Evolutionary conservation across 2,113 vertebrate species (phyloP).

Genomic region (Ochotona princeps): DNA sequence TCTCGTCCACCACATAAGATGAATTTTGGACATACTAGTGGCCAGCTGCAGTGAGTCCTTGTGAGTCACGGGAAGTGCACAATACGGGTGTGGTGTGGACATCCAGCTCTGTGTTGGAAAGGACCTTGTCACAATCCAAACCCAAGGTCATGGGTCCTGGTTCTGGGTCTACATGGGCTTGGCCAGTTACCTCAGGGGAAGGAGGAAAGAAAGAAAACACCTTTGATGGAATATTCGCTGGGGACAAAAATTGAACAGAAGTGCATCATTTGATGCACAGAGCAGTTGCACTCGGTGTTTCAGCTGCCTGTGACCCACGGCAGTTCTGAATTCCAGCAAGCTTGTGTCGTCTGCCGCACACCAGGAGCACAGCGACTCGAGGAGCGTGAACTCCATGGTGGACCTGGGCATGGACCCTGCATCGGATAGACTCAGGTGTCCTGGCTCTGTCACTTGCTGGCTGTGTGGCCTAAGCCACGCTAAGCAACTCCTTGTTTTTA

Average conservation of each 20-base stretch:
- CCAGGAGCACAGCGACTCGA: background rate
- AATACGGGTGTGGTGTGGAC: background rate
- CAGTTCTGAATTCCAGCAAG: background rate
- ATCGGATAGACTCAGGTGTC: background rate
- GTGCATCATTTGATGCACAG: background rate
- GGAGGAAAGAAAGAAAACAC: background rate
- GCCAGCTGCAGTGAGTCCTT: background rate
- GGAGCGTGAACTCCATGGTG: background rate
- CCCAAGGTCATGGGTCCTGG: background rate
- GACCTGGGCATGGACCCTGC: background rate
- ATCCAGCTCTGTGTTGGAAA: rapidly evolving
- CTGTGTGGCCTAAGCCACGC: background rate
- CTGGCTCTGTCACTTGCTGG: background rate
- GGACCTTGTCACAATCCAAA: background rate
- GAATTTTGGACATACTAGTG: background rate
- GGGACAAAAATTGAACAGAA: background rate
- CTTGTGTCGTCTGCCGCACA: background rate
- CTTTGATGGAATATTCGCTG: background rate
- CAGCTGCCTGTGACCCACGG: background rate
- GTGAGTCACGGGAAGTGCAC: background rate
- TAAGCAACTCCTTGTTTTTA: conserved; percentile 2
- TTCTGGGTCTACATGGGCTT: too few relatives aligned
- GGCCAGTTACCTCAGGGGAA: background rate
- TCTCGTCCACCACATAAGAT: background rate
- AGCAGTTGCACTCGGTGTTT: background rate